Evolutionary conservation across 1,140 invertebrate genomes (phyloP), one percentile per base, ranked within the genome.

Genomic region (Drosophila erecta): DNA sequence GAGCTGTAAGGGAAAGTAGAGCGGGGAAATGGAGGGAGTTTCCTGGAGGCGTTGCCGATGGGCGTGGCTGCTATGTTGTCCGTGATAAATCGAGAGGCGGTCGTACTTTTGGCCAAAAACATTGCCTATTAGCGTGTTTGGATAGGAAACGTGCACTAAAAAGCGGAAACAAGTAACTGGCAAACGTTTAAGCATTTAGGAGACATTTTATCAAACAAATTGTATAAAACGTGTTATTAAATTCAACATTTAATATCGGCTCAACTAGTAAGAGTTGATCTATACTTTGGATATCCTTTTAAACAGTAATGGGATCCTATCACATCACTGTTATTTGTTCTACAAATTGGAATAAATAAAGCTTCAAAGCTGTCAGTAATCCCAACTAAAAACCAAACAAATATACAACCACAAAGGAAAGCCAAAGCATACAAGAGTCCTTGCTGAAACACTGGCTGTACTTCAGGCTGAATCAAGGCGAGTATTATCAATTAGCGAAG

Each of bases 21-120:
- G 46, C 53, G 4, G 37, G 8, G 12, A 12, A 30, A 11, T 14
- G 24, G 33, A 8, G 14, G 20, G 30, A 46, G 30, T 51, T 67
- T 37, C 40, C 35, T 38, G 22, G 14, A 15, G 56, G 41, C 51
- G 33, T 20, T 43, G n/a, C 27, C 11, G 17, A 15, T 20, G 55
- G 69, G 54, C 55, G 69, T 44, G 24, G 40, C n/a, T 44, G 47
- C 11, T 22, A 57, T 22, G 61, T 41, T 40, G 44, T 37, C 38
- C 10, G 24, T 51, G 47, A 53, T 67, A 59, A 67, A 67, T 51
- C 22, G 55, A 40, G 33, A 46, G 46, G 69, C 46, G 62, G 61
- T 51, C 46, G 14, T 66, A 41, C 46, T 53, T 67, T 69, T 27
- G 41, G 35, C 33, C 33, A 49, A 47, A 65, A 57, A 40, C 54